Evolutionary conservation across 2,113 vertebrate species (phyloP).

Genomic region (Urocolius indicus): DNA sequence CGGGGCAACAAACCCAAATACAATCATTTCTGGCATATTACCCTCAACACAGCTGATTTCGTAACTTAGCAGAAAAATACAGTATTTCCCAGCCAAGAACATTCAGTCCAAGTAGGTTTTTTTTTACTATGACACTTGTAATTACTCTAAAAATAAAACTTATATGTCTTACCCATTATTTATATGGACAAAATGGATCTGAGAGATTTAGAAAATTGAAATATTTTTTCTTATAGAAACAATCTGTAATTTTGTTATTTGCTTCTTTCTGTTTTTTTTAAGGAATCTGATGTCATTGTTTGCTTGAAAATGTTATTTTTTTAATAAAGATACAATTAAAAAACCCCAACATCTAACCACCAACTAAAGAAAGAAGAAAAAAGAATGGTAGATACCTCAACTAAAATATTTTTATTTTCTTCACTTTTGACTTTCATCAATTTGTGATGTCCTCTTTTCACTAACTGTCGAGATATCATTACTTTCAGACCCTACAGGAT

Average conservation of each 20-base stretch:
- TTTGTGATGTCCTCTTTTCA: background rate
- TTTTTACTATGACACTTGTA: background rate
- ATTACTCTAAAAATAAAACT: slow-evolving; percentile 45
- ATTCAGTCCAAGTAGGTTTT: background rate
- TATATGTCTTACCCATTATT: background rate
- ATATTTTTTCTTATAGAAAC: background rate
- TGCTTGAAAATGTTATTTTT: background rate
- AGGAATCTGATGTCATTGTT: background rate
- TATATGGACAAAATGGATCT: background rate
- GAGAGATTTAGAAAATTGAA: background rate
- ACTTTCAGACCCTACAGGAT: background rate
- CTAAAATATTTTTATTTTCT: background rate
- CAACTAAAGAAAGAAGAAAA: background rate
- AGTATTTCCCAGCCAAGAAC: slow-evolving; percentile 32
- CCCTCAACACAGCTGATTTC: background rate
- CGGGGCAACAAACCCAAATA: slow-evolving; percentile 29
- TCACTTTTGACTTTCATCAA: background rate
- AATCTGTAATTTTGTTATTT: background rate
- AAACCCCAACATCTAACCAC: background rate
- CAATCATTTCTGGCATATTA: slow-evolving; percentile 15
- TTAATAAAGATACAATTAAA: background rate
- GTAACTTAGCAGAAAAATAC: slow-evolving; percentile 39
- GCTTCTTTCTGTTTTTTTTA: background rate
- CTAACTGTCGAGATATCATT: background rate
- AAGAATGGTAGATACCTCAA: background rate